Conservation (phyloP, 2,113 vertebrate genomes). For the Tachuris rubrigastra region DNA sequence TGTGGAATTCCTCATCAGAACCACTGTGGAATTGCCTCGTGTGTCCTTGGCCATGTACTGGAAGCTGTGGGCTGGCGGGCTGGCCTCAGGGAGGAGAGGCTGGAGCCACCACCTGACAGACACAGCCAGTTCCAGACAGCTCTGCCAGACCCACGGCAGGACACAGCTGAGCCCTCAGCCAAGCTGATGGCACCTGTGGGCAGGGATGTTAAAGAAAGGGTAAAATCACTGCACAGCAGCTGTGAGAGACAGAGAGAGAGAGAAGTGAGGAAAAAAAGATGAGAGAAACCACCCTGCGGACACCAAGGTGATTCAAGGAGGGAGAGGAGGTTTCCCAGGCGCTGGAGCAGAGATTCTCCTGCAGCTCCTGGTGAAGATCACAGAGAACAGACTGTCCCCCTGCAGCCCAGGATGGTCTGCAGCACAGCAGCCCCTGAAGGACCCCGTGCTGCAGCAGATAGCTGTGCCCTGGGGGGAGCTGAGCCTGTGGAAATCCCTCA, state of each 20-base stretch:
- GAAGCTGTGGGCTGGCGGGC: accelerated
- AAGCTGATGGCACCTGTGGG: not conserved
- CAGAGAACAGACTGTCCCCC: accelerated
- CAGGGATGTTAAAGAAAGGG: not conserved
- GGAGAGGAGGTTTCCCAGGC: accelerated
- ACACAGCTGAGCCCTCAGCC: not conserved
- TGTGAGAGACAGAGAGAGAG: not conserved
- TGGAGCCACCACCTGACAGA: not conserved
- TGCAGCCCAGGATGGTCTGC: not conserved
- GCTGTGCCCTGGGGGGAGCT: not conserved
- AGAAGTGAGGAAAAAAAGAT: not conserved
- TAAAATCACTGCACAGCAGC: not conserved
- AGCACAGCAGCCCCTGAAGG: not conserved
- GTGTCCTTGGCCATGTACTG: not conserved
- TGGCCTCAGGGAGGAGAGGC: not conserved
- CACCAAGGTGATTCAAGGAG: not conserved
- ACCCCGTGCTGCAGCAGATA: accelerated
- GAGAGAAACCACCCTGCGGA: not conserved
- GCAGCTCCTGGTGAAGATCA: not conserved
- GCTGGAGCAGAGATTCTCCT: not conserved
- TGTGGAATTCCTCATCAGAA: no score
- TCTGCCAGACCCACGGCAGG: not conserved
- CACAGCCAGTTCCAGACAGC: not conserved
- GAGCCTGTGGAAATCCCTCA: accelerated
- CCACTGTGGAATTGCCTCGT: no score